Conservation (phyloP, 2,797 vertebrate genomes). For the Bradypodion pumilum region DNA sequence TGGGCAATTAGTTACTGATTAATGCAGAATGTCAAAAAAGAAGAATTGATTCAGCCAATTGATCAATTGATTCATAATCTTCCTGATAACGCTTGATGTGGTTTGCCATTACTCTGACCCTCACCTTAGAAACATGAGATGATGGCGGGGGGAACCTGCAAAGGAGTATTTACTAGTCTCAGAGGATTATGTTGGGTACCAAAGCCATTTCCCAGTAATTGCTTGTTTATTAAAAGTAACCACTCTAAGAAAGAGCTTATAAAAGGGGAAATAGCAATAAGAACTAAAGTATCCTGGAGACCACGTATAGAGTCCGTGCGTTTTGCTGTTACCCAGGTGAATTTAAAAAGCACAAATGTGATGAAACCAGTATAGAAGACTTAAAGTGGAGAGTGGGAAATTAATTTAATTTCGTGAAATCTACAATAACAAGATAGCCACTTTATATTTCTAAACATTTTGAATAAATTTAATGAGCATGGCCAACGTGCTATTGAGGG, state of each 20-base stretch:
- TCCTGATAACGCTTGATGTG: slow-evolving; percentile 55
- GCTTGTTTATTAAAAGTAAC: slow-evolving; percentile 65
- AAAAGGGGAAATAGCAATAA: slow-evolving; percentile 42
- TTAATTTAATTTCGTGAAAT: neutral
- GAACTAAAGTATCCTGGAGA: slow-evolving; percentile 33
- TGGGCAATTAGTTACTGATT: slow-evolving; percentile 93
- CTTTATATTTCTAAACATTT: neutral
- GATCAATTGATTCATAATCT: slow-evolving; percentile 88
- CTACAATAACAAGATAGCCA: neutral
- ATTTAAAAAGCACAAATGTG: neutral
- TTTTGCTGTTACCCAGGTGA: slow-evolving; percentile 11
- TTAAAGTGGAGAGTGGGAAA: neutral
- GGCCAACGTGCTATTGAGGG: neutral
- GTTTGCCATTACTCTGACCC: slow-evolving; percentile 9
- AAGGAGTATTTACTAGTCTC: slow-evolving; percentile 55
- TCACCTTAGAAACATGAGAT: slow-evolving; percentile 53
- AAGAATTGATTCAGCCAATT: slow-evolving; percentile 84
- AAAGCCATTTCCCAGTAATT: slow-evolving; percentile 66
- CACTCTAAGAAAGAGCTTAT: slow-evolving; percentile 55
- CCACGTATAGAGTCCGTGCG: neutral
- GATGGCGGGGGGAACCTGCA: slow-evolving; percentile 45
- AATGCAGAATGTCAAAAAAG: slow-evolving; percentile 94
- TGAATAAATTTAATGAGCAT: neutral
- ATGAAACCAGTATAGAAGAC: neutral
- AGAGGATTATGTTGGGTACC: slow-evolving; percentile 44